Evolutionary conservation across 2,797 vertebrate species (phyloP).

Genomic region (Aotus griseimembra): DNA sequence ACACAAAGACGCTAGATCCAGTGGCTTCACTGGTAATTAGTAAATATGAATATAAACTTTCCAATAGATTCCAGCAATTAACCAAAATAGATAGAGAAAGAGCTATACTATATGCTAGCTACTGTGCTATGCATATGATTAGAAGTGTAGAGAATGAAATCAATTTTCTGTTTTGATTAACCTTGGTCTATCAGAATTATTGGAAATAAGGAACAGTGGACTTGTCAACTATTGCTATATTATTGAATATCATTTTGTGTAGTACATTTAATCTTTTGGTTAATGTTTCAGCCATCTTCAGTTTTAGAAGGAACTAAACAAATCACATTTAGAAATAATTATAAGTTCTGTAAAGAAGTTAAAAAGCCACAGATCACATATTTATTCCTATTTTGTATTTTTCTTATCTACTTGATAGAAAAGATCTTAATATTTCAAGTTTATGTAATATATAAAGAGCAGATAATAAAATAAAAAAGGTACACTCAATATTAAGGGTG

Average conservation of each 20-base stretch:
- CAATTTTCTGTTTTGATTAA: neutral
- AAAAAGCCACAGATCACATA: neutral
- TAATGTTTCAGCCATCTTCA: neutral
- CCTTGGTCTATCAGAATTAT: neutral
- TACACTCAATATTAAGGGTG: neutral
- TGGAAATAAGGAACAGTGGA: neutral
- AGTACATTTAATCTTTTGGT: neutral
- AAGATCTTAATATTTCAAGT: neutral
- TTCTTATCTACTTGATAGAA: neutral
- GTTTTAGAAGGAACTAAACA: neutral
- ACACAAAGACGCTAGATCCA: neutral
- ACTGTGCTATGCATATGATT: neutral
- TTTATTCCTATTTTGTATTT: neutral
- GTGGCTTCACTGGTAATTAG: neutral
- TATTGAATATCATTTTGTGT: neutral
- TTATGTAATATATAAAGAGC: neutral
- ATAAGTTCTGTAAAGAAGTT: neutral
- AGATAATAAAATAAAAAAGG: constrained; percentile 26
- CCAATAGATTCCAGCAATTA: neutral
- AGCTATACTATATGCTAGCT: neutral
- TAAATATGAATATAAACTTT: neutral
- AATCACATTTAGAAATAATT: constrained; percentile 39
- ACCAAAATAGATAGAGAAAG: neutral
- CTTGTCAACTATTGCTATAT: neutral
- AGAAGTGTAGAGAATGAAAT: neutral